A percentile compares a stretch with the other conserved stretches of the same genome.
Evolutionary conservation across 2,113 vertebrate genomes (phyloP).

Genomic region (Panthera uncia): DNA sequence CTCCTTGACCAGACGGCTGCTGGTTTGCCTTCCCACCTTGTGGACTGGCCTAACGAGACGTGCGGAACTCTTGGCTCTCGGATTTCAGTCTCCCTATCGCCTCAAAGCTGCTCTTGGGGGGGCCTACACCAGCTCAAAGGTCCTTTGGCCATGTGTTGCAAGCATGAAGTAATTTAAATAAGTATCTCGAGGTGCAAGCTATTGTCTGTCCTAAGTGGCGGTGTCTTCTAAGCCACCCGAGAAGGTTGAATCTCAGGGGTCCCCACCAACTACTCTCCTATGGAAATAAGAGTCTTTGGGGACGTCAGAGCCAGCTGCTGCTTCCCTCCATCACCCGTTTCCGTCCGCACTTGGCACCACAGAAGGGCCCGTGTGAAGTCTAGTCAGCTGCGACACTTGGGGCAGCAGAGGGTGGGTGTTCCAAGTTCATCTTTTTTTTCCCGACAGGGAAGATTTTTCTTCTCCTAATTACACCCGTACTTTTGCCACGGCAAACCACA

Average conservation of each 20-base stretch:
- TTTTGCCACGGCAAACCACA: not conserved
- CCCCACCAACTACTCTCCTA: not conserved
- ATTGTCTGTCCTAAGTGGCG: not conserved
- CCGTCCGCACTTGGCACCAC: not conserved
- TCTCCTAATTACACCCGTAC: not conserved
- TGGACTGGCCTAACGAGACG: conserved; percentile 81
- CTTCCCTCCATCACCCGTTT: not conserved
- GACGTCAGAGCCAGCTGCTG: not conserved
- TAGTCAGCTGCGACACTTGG: not conserved
- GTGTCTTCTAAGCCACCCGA: not conserved
- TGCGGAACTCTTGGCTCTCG: conserved; percentile 72
- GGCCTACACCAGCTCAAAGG: conserved; percentile 65
- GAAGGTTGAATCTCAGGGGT: not conserved
- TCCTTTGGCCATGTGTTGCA: conserved; percentile 62
- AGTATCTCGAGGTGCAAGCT: not conserved
- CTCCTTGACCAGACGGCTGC: conserved; percentile 72
- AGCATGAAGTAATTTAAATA: conserved; percentile 33
- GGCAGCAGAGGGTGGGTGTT: not conserved
- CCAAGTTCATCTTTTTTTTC: conserved; percentile 19
- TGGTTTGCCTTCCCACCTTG: conserved; percentile 77
- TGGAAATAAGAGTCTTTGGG: not conserved
- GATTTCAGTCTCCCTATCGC: conserved; percentile 77
- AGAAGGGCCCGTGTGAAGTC: not conserved
- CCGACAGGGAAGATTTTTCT: not conserved
- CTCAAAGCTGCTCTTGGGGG: conserved; percentile 73